Evolutionary conservation across 2,888 invertebrate species (phyloP), one percentile per base, ranked within the genome.

Genomic region (Celastrina argiolus): DNA sequence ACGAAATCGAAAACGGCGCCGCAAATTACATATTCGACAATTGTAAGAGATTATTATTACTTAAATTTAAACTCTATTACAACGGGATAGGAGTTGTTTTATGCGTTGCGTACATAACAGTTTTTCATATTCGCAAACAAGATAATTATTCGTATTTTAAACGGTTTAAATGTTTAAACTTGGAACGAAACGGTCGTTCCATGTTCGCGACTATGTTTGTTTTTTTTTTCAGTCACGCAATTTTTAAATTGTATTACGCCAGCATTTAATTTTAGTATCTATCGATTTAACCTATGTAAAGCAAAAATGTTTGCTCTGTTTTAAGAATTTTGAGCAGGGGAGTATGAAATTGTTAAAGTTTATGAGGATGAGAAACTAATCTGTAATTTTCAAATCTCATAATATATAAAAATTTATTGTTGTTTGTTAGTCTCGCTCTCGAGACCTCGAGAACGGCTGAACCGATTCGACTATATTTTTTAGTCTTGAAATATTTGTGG

Each of bases 101-200:
- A 10, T 2, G 39, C 16, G 31, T 18, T 5, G 18, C 14, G 42
- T 68, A 69, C 41, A 67, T 66, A 66, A 65, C 66, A 66, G 70
- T 69, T 78, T 73, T 73, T 71, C 74, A 76, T 66, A 80, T 80
- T 80, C 75, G 80, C 74, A 78, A 82, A 83, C 79, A 78, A 82
- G 84, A 83, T 87, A 88, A 88, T 87, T 81, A 81, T 83, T 82
- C 77, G 80, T 77, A 84, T 85, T 86, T 84, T 77, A 83, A 83
- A 83, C 82, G 81, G 81, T 79, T 51, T 81, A 84, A 85, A 86
- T 85, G 83, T 85, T 85, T 84, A 82, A 83, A 80, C 82, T 80
- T 77, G 75, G 74, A 78, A 78, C 75, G 75, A 79, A 80, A 75
- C 80, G 81, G 82, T 78, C 76, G 73, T 81, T 78, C 76, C 72